Base-by-base conservation (phyloP, 2,888 invertebrate species). In the Leptinotarsa tumamoca region DNA sequence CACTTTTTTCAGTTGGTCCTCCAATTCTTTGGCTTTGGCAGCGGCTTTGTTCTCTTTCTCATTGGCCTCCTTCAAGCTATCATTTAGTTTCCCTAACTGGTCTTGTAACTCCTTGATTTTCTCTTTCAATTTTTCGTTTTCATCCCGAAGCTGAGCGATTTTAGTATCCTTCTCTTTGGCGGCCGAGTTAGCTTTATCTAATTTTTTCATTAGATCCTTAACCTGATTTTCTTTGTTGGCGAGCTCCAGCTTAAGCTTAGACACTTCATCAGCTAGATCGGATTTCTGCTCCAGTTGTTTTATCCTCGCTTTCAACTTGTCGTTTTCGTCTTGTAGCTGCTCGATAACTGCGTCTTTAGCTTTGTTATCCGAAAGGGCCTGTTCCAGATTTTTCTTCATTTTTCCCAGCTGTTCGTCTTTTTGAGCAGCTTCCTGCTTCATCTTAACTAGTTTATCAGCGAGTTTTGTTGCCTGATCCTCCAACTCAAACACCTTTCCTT, bases 51-150 rank as follows among this genome's bases (percentile, higher is more conserved):
- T 78, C 56, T 75, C 77, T 18, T 63, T 54, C 69, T 80, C 81
- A 67, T 72, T 72, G 15, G 72, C 49, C 13, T 75, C 63, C 18
- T 75, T 72, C 23, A 78, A 77, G 21, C 76, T 23, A 21, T 79
- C 76, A n/a, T 74, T 76, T 52, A 82, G 27, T 17, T 67, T 52
- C 14, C n/a, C 69, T 13, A 77, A 72, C 18, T 81, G 77, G 14
- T 76, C 72, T 68, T 82, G 77, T n/a, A 80, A 73, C 49, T 79
- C 63, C 10, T 49, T 63, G 17, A 77, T 51, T 67, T 68, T 68
- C 61, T 72, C 72, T 70, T 79, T 78, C 14, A 81, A 66, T 49
- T 75, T 78, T 2, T 76, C 78, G 14, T 79, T 79, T 54, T 82
- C 82, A 5, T 71, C 76, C 18, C 21, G 18, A 4, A 49, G 27